Evolutionary conservation across 2,797 vertebrate genomes (phyloP).

Genomic region (Scleropages formosus): DNA sequence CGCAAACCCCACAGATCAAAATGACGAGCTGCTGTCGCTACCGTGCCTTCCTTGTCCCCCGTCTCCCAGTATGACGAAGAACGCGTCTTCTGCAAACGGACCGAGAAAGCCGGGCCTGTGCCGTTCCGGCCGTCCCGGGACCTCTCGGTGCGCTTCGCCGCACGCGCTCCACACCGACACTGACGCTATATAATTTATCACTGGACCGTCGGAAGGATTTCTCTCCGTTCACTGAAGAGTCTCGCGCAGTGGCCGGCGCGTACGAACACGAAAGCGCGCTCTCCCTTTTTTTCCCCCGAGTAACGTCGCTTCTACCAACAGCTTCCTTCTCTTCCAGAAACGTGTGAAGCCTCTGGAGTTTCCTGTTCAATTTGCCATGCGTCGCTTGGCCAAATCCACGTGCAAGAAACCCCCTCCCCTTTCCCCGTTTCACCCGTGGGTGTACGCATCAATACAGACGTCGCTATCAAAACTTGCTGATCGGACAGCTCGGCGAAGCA

Average conservation of each 20-base stretch:
- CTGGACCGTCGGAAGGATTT: neutral
- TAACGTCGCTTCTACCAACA: too few relatives aligned
- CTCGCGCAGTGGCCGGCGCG: too few relatives aligned
- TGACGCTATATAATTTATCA: neutral
- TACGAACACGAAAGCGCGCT: neutral
- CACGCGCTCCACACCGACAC: neutral
- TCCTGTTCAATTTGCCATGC: neutral
- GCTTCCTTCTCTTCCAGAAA: too few relatives aligned
- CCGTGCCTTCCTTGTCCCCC: too few relatives aligned
- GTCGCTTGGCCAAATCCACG: neutral
- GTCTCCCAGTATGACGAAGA: neutral
- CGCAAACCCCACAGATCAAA: too few relatives aligned
- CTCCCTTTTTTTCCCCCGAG: too few relatives aligned
- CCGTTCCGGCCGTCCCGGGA: neutral
- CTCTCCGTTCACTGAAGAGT: neutral
- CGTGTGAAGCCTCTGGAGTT: too few relatives aligned
- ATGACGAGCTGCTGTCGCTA: too few relatives aligned
- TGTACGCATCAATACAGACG: neutral
- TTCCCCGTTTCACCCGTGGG: neutral
- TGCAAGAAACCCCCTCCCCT: neutral
- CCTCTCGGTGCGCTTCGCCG: neutral
- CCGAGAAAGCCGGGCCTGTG: neutral
- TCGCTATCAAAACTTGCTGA: neutral
- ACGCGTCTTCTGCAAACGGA: neutral
- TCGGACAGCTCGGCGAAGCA: neutral